Evolutionary conservation across 2,888 invertebrate genomes (phyloP), one percentile per base, ranked within the genome.

Genomic region (Subacronicta megacephala): DNA sequence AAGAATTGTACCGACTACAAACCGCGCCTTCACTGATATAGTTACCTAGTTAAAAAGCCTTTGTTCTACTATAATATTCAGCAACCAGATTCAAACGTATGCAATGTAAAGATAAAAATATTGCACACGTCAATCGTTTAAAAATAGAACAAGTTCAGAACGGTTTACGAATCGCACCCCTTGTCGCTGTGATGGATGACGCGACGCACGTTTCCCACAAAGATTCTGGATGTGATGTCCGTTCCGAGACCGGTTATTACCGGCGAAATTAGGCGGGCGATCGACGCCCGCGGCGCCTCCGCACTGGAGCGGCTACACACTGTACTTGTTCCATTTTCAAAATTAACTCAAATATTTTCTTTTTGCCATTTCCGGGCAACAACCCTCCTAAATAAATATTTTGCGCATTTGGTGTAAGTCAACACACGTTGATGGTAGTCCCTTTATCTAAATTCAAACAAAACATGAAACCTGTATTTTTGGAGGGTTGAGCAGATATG

Each of bases 171-270:
- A 53, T 50, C 36, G 23, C 83, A 83, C 42, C 87, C 85, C 82
- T 87, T 42, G 45, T 43, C 47, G 50, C 52, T 38, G 57, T 80
- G 80, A 75, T 60, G 72, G 67, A 66, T 75, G 68, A 79, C 76
- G 81, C 81, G 80, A 78, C 81, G 84, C 80, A 80, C 77, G 69
- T 85, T 90, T 90, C 90, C 90, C 91, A 91, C 92, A 92, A 92
- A 92, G 92, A 92, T 92, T 87, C 85, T 84, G 83, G 75, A 71
- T 79, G 82, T 84, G 84, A 83, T 84, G 84, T 83, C 80, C 84
- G 78, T 76, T 65, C 75, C 82, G 85, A 77, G 83, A 75, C 75
- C 74, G 81, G 88, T 89, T 89, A 92, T 91, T 90, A 90, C 87
- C 80, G 84, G 63, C 61, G 79, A 90, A 90, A 90, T 90, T 90